A percentile compares a stretch with the other conserved stretches of the same genome.
Conservation (phyloP, 2,888 invertebrate genomes). For the Trilocha varians region DNA sequence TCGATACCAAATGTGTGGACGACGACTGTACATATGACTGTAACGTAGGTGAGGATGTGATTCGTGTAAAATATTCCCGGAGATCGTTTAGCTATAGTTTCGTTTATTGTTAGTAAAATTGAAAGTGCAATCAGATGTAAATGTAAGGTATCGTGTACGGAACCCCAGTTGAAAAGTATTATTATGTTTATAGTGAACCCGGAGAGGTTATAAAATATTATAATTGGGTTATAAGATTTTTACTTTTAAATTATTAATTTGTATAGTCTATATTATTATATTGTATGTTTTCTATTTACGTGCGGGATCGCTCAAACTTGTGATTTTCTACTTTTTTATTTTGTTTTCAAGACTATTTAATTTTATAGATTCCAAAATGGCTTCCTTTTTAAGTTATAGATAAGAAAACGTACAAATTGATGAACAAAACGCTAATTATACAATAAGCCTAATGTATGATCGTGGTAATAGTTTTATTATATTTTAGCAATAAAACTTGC, state of each 20-base stretch:
- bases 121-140: slow-evolving; percentile 70
- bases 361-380: slow-evolving; percentile 21
- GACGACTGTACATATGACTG: slow-evolving; percentile 33
- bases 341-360: slow-evolving; percentile 20
- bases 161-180: slow-evolving; percentile 71
- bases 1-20: slow-evolving; percentile 62
- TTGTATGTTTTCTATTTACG: slow-evolving; percentile 56
- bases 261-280: slow-evolving; percentile 61
- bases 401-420: slow-evolving; percentile 65
- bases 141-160: slow-evolving; percentile 57
- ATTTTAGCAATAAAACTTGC: slow-evolving; percentile 72
- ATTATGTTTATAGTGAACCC: slow-evolving; percentile 70
- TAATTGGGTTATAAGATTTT: slow-evolving; percentile 67
- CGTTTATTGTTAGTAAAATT: slow-evolving; percentile 61
- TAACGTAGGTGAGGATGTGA: slow-evolving; percentile 50
- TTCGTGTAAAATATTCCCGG: slow-evolving; percentile 6
- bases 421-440: slow-evolving; percentile 40
- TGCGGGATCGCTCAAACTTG: slow-evolving; percentile 53
- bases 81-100: slow-evolving; percentile 19
- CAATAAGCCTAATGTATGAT: slow-evolving; percentile 62
- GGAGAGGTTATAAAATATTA: slow-evolving; percentile 68
- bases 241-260: slow-evolving; percentile 56
- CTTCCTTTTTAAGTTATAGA: slow-evolving; percentile 37
- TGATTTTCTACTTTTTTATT: slow-evolving; percentile 30
- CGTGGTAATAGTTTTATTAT: slow-evolving; percentile 68